Percentiles rank a stretch among this genome's conserved stretches.
Conservation (phyloP, 2,888 invertebrate genomes). For the Cylloceria caligata region DNA sequence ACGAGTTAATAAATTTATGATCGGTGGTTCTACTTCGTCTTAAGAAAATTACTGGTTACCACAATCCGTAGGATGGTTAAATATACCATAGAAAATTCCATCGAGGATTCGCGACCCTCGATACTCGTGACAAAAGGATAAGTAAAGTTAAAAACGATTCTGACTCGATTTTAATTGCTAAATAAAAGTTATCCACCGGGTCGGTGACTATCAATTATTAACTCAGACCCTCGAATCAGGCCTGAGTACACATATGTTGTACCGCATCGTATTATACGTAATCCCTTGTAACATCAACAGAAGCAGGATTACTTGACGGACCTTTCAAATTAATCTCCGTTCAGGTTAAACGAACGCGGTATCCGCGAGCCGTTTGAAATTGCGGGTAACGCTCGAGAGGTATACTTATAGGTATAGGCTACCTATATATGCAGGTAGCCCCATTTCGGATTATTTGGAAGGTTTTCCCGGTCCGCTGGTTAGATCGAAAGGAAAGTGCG, state of each 20-base stretch:
- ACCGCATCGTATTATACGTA: slow-evolving; percentile 25
- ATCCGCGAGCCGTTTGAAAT: slow-evolving; percentile 54
- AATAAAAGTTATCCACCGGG: neutral
- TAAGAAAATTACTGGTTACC: neutral
- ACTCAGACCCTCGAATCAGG: slow-evolving; percentile 8
- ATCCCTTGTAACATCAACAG: slow-evolving; percentile 54
- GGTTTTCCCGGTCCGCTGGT: slow-evolving; percentile 55
- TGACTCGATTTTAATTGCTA: neutral
- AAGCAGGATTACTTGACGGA: slow-evolving; percentile 50
- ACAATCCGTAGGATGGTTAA: too few relatives aligned
- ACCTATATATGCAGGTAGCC: neutral
- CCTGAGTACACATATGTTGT: slow-evolving; percentile 8
- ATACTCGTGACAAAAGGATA: too few relatives aligned
- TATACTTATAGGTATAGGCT: slow-evolving; percentile 11
- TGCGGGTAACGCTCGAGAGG: slow-evolving; percentile 28
- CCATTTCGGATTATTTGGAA: slow-evolving; percentile 51
- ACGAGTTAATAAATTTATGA: slow-evolving; percentile 12
- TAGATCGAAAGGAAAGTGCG: slow-evolving; percentile 49
- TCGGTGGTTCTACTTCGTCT: neutral
- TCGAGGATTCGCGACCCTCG: too few relatives aligned
- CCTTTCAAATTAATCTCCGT: slow-evolving; percentile 61
- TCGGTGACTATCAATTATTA: slow-evolving; percentile 14
- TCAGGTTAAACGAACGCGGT: slow-evolving; percentile 60
- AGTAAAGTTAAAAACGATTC: too few relatives aligned
- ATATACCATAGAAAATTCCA: too few relatives aligned